Evolutionary conservation across 2,888 invertebrate species (phyloP).

Genomic region (Melanargia galathea): DNA sequence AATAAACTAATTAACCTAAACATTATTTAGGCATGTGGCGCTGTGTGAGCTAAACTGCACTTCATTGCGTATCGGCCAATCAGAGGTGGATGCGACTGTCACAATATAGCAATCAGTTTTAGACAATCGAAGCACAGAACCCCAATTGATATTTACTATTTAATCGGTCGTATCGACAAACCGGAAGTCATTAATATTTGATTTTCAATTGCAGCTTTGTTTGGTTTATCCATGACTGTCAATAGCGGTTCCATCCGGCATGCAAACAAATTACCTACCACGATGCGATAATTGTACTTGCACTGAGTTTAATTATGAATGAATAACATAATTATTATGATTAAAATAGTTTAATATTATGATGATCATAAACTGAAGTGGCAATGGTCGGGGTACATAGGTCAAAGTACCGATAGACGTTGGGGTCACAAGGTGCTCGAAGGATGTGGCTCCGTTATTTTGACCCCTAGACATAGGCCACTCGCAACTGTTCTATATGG

Average conservation of each 20-base stretch:
- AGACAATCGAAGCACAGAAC: constrained; percentile 1
- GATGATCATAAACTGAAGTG: neutral
- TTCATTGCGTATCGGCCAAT: too few species aligned
- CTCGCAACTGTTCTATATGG: too few species aligned
- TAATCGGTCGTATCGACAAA: constrained; percentile 44
- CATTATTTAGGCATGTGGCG: too few species aligned
- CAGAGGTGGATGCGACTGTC: too few species aligned
- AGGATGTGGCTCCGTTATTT: too few species aligned
- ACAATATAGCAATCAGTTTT: too few species aligned
- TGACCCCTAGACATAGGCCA: too few species aligned
- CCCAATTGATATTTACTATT: constrained; percentile 41
- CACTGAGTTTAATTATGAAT: constrained; percentile 20
- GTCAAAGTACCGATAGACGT: too few species aligned
- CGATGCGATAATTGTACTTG: constrained; percentile 37
- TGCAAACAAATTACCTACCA: constrained; percentile 26
- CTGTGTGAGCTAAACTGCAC: too few species aligned
- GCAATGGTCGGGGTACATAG: too few species aligned
- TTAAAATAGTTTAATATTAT: neutral
- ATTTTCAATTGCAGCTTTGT: constrained; percentile 51
- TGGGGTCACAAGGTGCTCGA: too few species aligned
- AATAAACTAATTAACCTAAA: too few species aligned
- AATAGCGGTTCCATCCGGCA: constrained; percentile 33
- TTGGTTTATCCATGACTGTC: constrained; percentile 43
- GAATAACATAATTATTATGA: neutral
- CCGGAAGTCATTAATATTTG: constrained; percentile 50